These are phyloP conservation scores for Oreochromis spilurus DNA, from an alignment of 2,113 vertebrate genomes.

Conservation along the genomic window DNA sequence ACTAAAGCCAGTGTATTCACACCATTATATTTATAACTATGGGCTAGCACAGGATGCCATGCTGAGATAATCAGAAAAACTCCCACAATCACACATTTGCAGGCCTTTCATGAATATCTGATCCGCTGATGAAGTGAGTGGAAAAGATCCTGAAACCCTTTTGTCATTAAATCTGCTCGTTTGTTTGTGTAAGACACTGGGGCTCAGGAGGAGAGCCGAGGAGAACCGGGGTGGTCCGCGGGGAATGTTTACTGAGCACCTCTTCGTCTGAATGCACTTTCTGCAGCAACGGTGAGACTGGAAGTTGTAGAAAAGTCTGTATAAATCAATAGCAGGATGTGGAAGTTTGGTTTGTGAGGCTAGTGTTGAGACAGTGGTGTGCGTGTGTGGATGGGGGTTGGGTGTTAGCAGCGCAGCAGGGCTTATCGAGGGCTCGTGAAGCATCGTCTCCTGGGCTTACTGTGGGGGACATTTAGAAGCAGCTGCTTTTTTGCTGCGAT, in stretches of 20 bases:
- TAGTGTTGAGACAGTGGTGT: neutral
- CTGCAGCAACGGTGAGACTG: neutral
- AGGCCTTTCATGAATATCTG: constrained; percentile 15
- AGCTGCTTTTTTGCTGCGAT: constrained; percentile 65
- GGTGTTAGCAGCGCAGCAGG: neutral
- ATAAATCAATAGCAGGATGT: neutral
- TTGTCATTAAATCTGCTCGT: constrained; percentile 63
- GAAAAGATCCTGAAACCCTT: constrained; percentile 50
- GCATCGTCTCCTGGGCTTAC: constrained; percentile 37
- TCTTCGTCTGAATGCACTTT: constrained; percentile 49
- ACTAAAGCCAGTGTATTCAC: neutral
- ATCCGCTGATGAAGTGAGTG: constrained; percentile 40
- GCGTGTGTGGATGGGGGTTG: neutral
- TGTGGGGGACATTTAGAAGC: constrained; percentile 54
- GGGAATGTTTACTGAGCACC: constrained; percentile 41
- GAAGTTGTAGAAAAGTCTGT: neutral
- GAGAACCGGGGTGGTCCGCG: constrained; percentile 56
- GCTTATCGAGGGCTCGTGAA: neutral
- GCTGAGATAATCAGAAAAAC: neutral
- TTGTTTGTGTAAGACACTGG: constrained; percentile 68
- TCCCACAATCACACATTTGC: neutral
- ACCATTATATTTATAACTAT: neutral
- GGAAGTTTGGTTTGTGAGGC: neutral
- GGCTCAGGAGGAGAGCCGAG: constrained; percentile 32
- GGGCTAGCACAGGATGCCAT: neutral